Base-by-base conservation (phyloP, 2,888 invertebrate species). In the Lasius platythorax region DNA sequence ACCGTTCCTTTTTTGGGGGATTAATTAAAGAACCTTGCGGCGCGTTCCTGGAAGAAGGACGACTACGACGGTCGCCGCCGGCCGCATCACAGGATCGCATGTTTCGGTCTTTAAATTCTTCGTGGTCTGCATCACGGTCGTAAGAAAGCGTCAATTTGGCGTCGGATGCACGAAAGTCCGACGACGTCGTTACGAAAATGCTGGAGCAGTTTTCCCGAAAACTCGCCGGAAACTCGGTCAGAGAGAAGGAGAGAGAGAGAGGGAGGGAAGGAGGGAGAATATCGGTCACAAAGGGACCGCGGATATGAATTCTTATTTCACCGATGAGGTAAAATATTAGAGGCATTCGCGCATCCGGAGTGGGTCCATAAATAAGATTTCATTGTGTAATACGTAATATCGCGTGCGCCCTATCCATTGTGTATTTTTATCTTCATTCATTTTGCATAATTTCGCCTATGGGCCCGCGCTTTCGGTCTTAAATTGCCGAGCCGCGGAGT, bases 321-420 rank as follows among this genome's bases (percentile, higher is more conserved):
- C 90, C 93, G 91, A 94, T 93, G 92, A 93, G 90, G 90, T 93
- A 92, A 94, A 94, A 94, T 94, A 94, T 94, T 93, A 90, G 90
- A 92, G 87, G 8, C 15, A 85, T 87, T 61, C 56, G 82, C 63
- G 83, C 67, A 63, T 81, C 30, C 61, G 72, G 75, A 43, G 75
- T 11, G 67, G 76, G 61, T 63, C 76, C 83, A 64, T 84, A 92
- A 92, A 92, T 91, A 93, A 92, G 91, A 91, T 93, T 92, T 92
- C 93, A 91, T 91, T 87, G 85, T 85, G 91, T 92, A 91, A 92
- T 92, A 92, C 90, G 93, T 93, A 94, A 93, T 93, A 93, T 92
- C 90, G 90, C 91, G 88, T 91, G 90, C 85, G 85, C 61, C 85
- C 86, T 84, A 86, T 85, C 90, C 87, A 84, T 92, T 93, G 90